phyloP scores from a whole-genome alignment of 2,113 vertebrate genomes.

The Eolophus roseicapilla region DNA sequence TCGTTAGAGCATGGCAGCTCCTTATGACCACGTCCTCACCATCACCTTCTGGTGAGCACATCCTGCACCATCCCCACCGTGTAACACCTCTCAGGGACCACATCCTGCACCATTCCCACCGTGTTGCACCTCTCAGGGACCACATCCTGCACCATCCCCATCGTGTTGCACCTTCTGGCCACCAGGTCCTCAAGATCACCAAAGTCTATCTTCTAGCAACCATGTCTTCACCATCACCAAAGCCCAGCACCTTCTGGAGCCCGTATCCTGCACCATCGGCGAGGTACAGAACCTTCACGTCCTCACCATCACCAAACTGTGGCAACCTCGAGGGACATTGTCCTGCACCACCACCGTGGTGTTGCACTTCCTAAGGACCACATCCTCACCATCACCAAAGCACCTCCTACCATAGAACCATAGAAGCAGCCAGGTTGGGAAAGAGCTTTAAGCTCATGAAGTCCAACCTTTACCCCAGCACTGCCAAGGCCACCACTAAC shows the following conservation, averaged over 20 bases:
- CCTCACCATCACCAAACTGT: accelerated
- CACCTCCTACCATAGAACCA: neutral
- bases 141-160: neutral
- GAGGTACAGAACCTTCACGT: neutral
- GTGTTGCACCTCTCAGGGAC: neutral
- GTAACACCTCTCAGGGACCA: neutral
- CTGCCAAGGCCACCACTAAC: neutral
- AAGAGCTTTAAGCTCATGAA: neutral
- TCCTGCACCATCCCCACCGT: neutral
- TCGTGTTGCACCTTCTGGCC: neutral
- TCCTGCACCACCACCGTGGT: neutral
- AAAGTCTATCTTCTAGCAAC: neutral
- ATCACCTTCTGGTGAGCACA: neutral
- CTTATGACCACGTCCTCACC: too few relatives aligned
- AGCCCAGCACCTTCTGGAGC: neutral
- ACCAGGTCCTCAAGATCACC: neutral
- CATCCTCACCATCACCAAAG: neutral
- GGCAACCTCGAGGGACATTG: accelerated
- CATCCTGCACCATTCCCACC: neutral
- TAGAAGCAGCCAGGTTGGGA: neutral
- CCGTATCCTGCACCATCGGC: accelerated
- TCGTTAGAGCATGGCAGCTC: neutral
- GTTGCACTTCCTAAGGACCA: neutral
- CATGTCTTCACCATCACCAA: too few relatives aligned
- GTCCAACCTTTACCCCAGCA: neutral